Percentiles rank a stretch among this genome's conserved stretches.
phyloP scores from a whole-genome alignment of 2,888 invertebrate genomes.

The Strigamia maritima region DNA sequence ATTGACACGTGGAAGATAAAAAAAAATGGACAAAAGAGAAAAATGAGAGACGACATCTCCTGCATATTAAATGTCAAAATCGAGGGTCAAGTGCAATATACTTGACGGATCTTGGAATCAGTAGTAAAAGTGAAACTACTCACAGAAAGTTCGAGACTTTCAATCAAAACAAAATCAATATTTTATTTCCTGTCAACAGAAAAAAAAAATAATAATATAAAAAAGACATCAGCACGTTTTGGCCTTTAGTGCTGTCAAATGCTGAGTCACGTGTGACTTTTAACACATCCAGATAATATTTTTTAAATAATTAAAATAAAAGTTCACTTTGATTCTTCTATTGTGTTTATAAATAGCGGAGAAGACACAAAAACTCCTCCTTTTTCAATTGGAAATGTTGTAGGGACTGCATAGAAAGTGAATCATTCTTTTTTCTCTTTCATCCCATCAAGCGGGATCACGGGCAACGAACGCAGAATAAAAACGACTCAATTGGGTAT shows the following conservation, averaged over 20 bases:
- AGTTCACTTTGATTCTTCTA: background rate
- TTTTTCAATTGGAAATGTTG: background rate
- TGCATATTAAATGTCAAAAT: constrained; percentile 17
- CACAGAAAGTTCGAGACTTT: background rate
- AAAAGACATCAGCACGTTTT: background rate
- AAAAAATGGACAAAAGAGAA: constrained; percentile 8
- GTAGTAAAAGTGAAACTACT: background rate
- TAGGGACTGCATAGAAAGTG: background rate
- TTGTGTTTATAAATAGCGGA: background rate
- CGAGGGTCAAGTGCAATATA: constrained; percentile 13
- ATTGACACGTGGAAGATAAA: background rate
- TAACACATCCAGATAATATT: too few relatives aligned
- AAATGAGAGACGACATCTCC: background rate
- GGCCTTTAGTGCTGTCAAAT: too few relatives aligned
- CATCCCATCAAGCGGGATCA: constrained; percentile 19
- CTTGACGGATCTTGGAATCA: background rate
- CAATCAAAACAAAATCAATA: background rate
- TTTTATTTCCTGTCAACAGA: background rate
- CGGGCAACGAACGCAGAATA: constrained; percentile 21
- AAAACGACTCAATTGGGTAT: constrained; percentile 24
- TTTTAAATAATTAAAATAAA: too few relatives aligned
- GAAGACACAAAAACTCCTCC: background rate
- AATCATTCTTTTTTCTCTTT: background rate
- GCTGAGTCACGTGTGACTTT: too few relatives aligned
- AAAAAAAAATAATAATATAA: background rate